Evolutionary conservation across 2,113 vertebrate genomes (phyloP).

Genomic region (Megaleporinus macrocephalus): DNA sequence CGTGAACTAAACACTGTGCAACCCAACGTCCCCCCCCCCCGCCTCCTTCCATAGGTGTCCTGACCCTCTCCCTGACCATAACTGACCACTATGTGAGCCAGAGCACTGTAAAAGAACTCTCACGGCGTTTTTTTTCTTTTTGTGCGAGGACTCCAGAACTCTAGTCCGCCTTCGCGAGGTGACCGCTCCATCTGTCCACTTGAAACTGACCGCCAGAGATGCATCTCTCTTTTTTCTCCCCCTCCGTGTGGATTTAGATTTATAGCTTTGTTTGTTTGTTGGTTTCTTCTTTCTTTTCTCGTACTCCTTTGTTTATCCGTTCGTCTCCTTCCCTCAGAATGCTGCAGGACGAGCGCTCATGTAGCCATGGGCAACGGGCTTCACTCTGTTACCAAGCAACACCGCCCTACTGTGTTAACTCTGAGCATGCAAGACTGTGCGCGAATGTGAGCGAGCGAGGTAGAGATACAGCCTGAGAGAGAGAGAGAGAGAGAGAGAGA

Average conservation of each 20-base stretch:
- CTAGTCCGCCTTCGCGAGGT: background rate
- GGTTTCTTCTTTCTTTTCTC: slow-evolving; percentile 6
- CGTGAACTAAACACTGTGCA: slow-evolving; percentile 48
- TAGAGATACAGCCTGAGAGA: slow-evolving; percentile 11
- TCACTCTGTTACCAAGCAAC: slow-evolving; percentile 65
- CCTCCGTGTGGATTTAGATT: too few relatives aligned
- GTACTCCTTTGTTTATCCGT: slow-evolving; percentile 35
- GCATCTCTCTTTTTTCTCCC: slow-evolving; percentile 20
- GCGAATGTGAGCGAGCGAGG: slow-evolving; percentile 25
- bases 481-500: slow-evolving; percentile 15
- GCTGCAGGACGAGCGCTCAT: slow-evolving; percentile 65
- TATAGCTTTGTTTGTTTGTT: slow-evolving; percentile 36
- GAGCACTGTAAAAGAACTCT: slow-evolving; percentile 67
- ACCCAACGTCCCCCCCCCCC: background rate
- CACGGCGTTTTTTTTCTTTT: slow-evolving; percentile 3
- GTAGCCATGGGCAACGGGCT: slow-evolving; percentile 66
- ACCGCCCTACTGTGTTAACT: slow-evolving; percentile 63
- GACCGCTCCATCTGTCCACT: background rate
- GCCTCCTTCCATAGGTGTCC: background rate
- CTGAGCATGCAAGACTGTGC: slow-evolving; percentile 43
- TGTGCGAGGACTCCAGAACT: slow-evolving; percentile 17
- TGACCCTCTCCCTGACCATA: slow-evolving; percentile 2
- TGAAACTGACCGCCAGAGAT: too few relatives aligned
- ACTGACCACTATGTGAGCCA: slow-evolving; percentile 67
- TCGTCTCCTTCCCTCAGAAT: slow-evolving; percentile 52